phyloP scores from a whole-genome alignment of 2,888 invertebrate species.

The Andricus curvator region DNA sequence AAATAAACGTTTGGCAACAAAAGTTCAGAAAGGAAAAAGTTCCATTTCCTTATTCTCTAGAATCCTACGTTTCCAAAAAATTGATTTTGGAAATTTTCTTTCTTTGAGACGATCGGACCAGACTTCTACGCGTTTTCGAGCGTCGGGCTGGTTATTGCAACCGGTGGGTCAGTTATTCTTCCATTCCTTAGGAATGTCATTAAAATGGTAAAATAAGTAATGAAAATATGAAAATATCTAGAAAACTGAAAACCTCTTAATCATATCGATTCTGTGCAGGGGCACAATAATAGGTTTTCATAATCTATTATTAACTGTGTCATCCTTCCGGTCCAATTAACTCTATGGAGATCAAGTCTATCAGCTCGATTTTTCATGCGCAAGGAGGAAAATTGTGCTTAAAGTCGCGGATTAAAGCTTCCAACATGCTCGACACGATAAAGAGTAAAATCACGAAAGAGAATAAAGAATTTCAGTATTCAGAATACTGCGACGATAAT shows the following conservation, averaged over 20 bases:
- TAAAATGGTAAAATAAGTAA: not conserved
- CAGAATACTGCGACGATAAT: not conserved
- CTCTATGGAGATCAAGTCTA: slow-evolving; percentile 49
- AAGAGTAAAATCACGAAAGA: slow-evolving; percentile 6
- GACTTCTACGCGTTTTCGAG: no score
- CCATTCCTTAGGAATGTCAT: no score
- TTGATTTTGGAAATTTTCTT: no score
- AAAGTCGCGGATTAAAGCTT: slow-evolving; percentile 13
- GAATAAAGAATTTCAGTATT: slow-evolving; percentile 11
- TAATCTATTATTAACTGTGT: slow-evolving; percentile 64
- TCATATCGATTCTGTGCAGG: slow-evolving; percentile 32
- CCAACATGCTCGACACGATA: not conserved
- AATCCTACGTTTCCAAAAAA: no score
- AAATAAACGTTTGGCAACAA: no score
- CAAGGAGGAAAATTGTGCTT: slow-evolving; percentile 17
- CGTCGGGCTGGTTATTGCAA: no score
- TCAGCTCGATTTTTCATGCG: slow-evolving; percentile 46
- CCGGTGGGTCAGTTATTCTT: no score
- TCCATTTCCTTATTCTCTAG: no score
- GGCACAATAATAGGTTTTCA: slow-evolving; percentile 55
- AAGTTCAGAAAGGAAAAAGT: no score
- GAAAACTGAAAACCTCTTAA: slow-evolving; percentile 5
- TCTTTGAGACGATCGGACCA: no score
- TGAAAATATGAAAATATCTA: not conserved
- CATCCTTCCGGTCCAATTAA: slow-evolving; percentile 63